Conservation (phyloP, 2,797 vertebrate species). For the Atherinosoma microstoma region DNA sequence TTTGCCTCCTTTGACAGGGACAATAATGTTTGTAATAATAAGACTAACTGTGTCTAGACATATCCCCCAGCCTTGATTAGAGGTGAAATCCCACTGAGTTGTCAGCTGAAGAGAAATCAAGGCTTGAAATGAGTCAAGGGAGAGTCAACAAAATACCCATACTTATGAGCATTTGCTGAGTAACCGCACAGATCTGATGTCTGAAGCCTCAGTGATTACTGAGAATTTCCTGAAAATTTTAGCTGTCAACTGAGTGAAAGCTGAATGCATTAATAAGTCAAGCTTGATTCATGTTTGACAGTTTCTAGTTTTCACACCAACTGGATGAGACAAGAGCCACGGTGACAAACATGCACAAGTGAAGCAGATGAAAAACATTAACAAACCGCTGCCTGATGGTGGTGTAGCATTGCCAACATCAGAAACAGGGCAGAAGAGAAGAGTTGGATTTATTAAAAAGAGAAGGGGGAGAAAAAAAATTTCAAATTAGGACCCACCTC, state of each 20-base stretch:
- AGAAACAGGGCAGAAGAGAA: slow-evolving; percentile 77
- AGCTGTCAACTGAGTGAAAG: background rate
- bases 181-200: background rate
- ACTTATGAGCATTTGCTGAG: background rate
- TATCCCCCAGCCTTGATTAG: background rate
- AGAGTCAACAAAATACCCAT: slow-evolving; percentile 6
- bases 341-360: slow-evolving; percentile 77
- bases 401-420: slow-evolving; percentile 85
- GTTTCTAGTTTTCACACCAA: slow-evolving; percentile 36
- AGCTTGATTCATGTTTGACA: slow-evolving; percentile 46
- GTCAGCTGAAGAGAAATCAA: slow-evolving; percentile 43
- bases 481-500: slow-evolving; percentile 62
- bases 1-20: too few relatives aligned
- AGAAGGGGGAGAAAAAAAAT: slow-evolving; percentile 50
- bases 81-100: slow-evolving; percentile 10
- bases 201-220: background rate
- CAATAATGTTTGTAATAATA: too few relatives aligned
- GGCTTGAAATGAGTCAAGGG: slow-evolving; percentile 33
- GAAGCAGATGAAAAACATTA: slow-evolving; percentile 83
- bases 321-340: slow-evolving; percentile 43
- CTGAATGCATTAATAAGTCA: background rate
- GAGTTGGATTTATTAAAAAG: slow-evolving; percentile 53
- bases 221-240: background rate
- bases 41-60: background rate
- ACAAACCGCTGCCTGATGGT: slow-evolving; percentile 95